phyloP scores from a whole-genome alignment of 2,797 vertebrate species.

The Esox masquinongy region DNA sequence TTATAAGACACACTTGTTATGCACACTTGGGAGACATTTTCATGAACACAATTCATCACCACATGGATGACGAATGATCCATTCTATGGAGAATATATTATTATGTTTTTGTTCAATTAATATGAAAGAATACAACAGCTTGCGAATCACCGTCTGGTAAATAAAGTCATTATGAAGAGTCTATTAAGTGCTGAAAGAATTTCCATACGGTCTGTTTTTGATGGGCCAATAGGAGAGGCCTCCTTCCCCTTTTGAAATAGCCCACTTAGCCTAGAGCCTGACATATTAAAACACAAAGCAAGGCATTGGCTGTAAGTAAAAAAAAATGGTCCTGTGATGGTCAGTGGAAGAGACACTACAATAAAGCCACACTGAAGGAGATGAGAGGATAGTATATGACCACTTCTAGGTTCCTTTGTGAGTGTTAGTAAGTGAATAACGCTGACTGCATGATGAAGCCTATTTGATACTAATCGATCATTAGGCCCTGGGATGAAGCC shows the following conservation, averaged over 20 bases:
- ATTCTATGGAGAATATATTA: background rate
- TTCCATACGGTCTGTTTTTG: background rate
- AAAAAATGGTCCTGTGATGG: slow-evolving; percentile 50
- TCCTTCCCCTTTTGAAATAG: too few relatives aligned
- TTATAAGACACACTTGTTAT: background rate
- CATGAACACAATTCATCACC: background rate
- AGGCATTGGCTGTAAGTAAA: slow-evolving; percentile 61
- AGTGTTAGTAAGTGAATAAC: slow-evolving; percentile 25
- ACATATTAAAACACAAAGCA: slow-evolving; percentile 33
- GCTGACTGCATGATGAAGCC: slow-evolving; percentile 2
- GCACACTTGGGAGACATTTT: background rate
- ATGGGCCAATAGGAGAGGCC: background rate
- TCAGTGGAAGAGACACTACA: slow-evolving; percentile 44
- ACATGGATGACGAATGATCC: background rate
- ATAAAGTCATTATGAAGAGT: background rate
- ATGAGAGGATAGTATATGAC: slow-evolving; percentile 42
- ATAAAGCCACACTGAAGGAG: slow-evolving; percentile 14
- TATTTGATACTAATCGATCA: slow-evolving; percentile 35
- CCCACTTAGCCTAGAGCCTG: too few relatives aligned
- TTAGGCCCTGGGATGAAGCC: slow-evolving; percentile 24
- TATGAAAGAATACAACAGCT: background rate
- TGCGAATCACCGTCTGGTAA: background rate
- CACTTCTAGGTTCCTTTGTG: slow-evolving; percentile 52
- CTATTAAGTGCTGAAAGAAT: background rate
- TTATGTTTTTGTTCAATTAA: background rate